phyloP scores from a whole-genome alignment of 2,797 vertebrate species.

The Allobates femoralis region DNA sequence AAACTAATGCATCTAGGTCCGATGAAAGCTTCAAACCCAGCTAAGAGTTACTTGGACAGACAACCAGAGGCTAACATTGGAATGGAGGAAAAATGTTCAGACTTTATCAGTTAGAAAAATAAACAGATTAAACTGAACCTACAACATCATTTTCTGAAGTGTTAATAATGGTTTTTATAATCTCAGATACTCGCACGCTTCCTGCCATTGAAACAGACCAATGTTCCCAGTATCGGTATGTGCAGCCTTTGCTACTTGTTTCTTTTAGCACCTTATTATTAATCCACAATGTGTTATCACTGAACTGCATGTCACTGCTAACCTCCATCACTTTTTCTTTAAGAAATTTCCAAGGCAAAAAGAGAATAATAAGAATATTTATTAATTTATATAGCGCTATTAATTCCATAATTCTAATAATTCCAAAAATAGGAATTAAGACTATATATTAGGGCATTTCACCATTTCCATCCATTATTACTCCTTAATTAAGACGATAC shows the following conservation, averaged over 20 bases:
- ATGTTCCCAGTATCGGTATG: conserved; percentile 57
- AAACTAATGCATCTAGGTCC: conserved; percentile 70
- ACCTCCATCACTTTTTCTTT: not conserved
- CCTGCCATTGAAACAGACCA: conserved; percentile 73
- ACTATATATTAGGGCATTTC: not conserved
- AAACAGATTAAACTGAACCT: conserved; percentile 77
- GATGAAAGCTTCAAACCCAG: conserved; percentile 65
- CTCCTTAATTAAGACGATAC: not conserved
- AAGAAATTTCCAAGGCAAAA: not conserved
- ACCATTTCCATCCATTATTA: not conserved
- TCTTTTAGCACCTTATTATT: conserved; percentile 57
- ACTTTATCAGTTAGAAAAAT: conserved; percentile 74
- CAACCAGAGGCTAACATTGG: conserved; percentile 67
- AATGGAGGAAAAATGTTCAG: conserved; percentile 67
- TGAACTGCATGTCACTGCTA: conserved; percentile 12
- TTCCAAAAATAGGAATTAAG: no score
- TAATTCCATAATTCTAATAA: no score
- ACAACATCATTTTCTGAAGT: conserved; percentile 71
- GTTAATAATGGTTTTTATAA: conserved; percentile 76
- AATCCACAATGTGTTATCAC: conserved; percentile 28
- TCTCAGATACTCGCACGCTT: conserved; percentile 74
- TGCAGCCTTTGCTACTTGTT: conserved; percentile 50
- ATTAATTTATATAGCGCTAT: no score
- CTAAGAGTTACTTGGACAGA: conserved; percentile 69
- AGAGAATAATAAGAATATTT: no score